Conservation (phyloP, 2,797 vertebrate genomes). For the Siniperca undulata region DNA sequence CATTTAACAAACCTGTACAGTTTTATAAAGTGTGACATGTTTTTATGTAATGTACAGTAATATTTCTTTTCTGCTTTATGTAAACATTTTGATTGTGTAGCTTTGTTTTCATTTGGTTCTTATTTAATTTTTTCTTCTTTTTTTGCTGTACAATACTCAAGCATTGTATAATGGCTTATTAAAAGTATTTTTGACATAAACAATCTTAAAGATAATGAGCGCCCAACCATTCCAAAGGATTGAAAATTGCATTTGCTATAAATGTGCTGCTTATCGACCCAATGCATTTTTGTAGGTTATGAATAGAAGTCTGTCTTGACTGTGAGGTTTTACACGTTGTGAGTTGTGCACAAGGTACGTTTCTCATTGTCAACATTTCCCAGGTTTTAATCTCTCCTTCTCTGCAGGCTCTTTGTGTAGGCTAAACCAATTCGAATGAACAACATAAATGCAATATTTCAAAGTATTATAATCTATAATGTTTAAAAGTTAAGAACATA, state of each 20-base stretch:
- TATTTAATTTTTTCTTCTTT: slow-evolving; percentile 72
- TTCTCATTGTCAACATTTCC: slow-evolving; percentile 71
- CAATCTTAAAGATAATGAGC: slow-evolving; percentile 76
- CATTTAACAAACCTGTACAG: slow-evolving; percentile 85
- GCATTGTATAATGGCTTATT: slow-evolving; percentile 78
- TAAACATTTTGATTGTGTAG: slow-evolving; percentile 77
- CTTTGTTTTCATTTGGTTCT: slow-evolving; percentile 74
- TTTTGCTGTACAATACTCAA: slow-evolving; percentile 81
- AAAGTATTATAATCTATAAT: slow-evolving; percentile 37
- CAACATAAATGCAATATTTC: slow-evolving; percentile 62
- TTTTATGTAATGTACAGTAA: slow-evolving; percentile 84
- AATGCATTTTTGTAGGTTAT: slow-evolving; percentile 81
- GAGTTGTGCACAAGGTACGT: slow-evolving; percentile 85
- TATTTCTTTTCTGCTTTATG: slow-evolving; percentile 77
- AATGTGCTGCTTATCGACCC: slow-evolving; percentile 84
- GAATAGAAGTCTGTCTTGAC: slow-evolving; percentile 81
- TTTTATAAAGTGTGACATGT: slow-evolving; percentile 85
- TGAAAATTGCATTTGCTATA: slow-evolving; percentile 83
- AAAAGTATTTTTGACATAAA: slow-evolving; percentile 81
- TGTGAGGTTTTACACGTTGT: slow-evolving; percentile 83
- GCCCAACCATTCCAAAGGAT: slow-evolving; percentile 89
- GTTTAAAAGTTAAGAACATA: slow-evolving; percentile 55
- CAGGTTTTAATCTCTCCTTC: slow-evolving; percentile 56
- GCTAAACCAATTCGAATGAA: slow-evolving; percentile 67
- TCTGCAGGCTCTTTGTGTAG: slow-evolving; percentile 57